phyloP scores from a whole-genome alignment of 2,113 vertebrate species.

The Emberiza fucata region DNA sequence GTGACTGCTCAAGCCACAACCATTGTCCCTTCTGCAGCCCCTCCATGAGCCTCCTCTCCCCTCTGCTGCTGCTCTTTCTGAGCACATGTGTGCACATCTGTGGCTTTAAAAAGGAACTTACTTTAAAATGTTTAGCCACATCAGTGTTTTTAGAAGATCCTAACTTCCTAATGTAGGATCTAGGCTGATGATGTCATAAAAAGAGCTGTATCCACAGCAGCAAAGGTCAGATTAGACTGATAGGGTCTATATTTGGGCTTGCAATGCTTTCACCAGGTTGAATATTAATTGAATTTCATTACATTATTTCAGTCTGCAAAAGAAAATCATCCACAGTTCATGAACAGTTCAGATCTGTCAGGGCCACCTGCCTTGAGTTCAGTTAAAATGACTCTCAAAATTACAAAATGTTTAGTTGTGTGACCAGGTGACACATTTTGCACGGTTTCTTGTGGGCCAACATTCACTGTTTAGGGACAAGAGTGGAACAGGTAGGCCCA shows the following conservation, averaged over 20 bases:
- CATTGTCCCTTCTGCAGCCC: neutral
- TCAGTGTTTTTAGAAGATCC: neutral
- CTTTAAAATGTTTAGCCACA: neutral
- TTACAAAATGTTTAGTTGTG: neutral
- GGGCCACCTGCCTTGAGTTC: neutral
- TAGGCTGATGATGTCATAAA: neutral
- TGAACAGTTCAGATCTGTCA: neutral
- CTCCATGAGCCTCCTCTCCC: neutral
- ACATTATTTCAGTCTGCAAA: neutral
- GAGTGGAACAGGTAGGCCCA: neutral
- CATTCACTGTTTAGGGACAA: accelerated
- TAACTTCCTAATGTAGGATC: neutral
- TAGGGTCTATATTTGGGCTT: neutral
- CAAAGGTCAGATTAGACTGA: neutral
- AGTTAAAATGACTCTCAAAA: neutral
- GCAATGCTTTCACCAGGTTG: neutral
- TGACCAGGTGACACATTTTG: neutral
- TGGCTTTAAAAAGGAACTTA: neutral
- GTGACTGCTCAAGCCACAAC: neutral
- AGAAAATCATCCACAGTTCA: neutral
- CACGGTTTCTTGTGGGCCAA: neutral
- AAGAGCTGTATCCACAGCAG: neutral
- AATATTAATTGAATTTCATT: neutral
- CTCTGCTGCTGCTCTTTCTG: neutral
- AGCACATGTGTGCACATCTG: neutral